phyloP scores from a whole-genome alignment of 1,140 invertebrate species.

The Drosophila grimshawi region DNA sequence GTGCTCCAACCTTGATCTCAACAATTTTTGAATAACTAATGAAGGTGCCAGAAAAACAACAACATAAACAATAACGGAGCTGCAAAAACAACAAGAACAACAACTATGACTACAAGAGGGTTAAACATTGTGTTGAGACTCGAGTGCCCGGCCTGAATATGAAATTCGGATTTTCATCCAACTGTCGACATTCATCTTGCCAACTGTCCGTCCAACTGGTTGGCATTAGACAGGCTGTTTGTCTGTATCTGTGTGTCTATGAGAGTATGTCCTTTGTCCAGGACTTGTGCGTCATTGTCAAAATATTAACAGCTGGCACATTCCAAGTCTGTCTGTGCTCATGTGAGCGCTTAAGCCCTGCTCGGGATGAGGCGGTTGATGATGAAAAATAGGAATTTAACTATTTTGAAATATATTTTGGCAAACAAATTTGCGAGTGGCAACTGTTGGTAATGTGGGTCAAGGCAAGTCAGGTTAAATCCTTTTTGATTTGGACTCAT shows the following conservation, averaged over 20 bases:
- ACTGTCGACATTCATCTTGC: slow-evolving; percentile 81
- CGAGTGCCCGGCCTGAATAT: slow-evolving; percentile 73
- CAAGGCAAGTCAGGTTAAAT: slow-evolving; percentile 55
- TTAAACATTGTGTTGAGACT: slow-evolving; percentile 33
- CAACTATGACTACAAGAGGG: slow-evolving; percentile 6
- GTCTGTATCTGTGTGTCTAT: slow-evolving; percentile 5
- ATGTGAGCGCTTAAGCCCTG: slow-evolving; percentile 69
- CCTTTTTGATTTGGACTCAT: slow-evolving; percentile 50
- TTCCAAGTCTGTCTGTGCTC: slow-evolving; percentile 38
- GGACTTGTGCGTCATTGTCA: slow-evolving; percentile 80
- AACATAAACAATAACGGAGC: slow-evolving; percentile 64
- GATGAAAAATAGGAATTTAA: slow-evolving; percentile 78
- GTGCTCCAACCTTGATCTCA: slow-evolving; percentile 52
- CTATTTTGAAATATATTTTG: slow-evolving; percentile 69
- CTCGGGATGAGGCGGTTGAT: slow-evolving; percentile 21
- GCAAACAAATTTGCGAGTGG: slow-evolving; percentile 44
- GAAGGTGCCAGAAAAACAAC: slow-evolving; percentile 69
- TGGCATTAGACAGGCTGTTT: slow-evolving; percentile 58
- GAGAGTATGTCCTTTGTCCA: slow-evolving; percentile 44
- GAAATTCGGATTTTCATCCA: slow-evolving; percentile 74
- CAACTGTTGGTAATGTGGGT: slow-evolving; percentile 57
- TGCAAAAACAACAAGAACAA: slow-evolving; percentile 7
- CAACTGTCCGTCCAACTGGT: slow-evolving; percentile 70
- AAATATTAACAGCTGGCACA: slow-evolving; percentile 82
- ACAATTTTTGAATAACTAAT: slow-evolving; percentile 82